Base-by-base conservation (phyloP, 2,888 invertebrate genomes). In the Orthosia cruda region DNA sequence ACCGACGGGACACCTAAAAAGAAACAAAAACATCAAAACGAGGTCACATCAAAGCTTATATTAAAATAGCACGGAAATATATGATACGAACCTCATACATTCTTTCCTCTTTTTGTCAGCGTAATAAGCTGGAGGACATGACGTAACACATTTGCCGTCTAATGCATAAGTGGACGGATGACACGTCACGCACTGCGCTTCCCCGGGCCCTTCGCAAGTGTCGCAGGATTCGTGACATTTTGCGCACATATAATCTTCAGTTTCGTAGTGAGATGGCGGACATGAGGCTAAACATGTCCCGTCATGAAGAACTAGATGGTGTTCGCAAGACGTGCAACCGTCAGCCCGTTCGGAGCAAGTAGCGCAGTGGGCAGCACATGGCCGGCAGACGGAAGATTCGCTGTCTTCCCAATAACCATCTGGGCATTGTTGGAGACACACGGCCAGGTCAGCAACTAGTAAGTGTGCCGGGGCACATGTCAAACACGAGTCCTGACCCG, bases 381-480 rank as follows among this genome's bases (percentile, higher is more conserved):
- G 98, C 9, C 98, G 97, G 92, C 99, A 99, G 0, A 98, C 98
- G 81, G 98, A 97, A 74, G 98, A 97, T 80, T 97, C 97, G 61
- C 97, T 97, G 91, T 98, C 98, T 95, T 98, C 98, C 95, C 98
- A 99, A 92, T 99, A 99, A 65, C 99, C 98, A 91, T 99, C 98
- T 0, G 99, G 99, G 91, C 99, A 99, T 89, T 98, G 98, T 92
- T 98, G 98, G 77, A 99, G 96, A 89, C 99, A 99, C 26, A 99
- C 98, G 58, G 98, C 98, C 78, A 99, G 97, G 95, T 99, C 99
- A 20, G 98, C 98, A 67, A 99, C 98, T 90, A 98, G 97, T 62
- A 98, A 97, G 92, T 99, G 98, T 63, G 98, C 98, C 5, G 98
- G 98, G 0, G 98, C 98, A 93, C 99, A 99, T 3, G 98, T 98